These are phyloP conservation scores for Tetrax tetrax DNA, from an alignment of 2,113 vertebrate species.

Conservation along the genomic window DNA sequence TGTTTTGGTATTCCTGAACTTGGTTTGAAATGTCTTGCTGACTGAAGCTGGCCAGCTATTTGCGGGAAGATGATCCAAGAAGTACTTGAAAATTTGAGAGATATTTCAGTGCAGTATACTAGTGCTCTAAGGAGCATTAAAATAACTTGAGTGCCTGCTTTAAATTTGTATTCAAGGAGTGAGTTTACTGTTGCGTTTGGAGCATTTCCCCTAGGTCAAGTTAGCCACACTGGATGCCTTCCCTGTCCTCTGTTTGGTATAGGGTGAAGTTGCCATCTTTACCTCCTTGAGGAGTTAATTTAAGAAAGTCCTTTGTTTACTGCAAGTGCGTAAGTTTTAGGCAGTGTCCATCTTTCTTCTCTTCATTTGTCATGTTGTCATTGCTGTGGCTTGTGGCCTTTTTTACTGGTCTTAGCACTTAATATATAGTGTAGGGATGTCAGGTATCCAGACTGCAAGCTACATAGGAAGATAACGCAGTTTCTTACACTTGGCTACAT, in stretches of 20 bases:
- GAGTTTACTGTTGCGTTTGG: neutral
- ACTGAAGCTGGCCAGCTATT: neutral
- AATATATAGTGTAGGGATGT: neutral
- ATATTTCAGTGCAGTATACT: neutral
- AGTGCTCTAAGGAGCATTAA: neutral
- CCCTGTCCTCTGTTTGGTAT: neutral
- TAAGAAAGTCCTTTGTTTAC: neutral
- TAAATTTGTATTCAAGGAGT: neutral
- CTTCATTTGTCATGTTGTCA: neutral
- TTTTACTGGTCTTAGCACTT: neutral
- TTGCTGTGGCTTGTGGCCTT: neutral
- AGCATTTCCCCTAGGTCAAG: neutral
- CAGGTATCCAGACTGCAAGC: neutral
- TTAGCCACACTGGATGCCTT: neutral
- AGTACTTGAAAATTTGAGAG: neutral
- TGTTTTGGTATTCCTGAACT: neutral
- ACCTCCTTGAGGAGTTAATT: neutral
- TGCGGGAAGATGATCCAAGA: neutral
- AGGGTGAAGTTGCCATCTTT: neutral
- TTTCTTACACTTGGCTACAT: neutral
- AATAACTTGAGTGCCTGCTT: neutral
- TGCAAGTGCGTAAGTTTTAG: neutral
- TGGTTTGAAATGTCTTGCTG: neutral
- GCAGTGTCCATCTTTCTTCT: neutral
- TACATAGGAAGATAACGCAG: neutral